Evolutionary conservation across 2,888 invertebrate genomes (phyloP).

Genomic region (Arrhopalites spinosus): DNA sequence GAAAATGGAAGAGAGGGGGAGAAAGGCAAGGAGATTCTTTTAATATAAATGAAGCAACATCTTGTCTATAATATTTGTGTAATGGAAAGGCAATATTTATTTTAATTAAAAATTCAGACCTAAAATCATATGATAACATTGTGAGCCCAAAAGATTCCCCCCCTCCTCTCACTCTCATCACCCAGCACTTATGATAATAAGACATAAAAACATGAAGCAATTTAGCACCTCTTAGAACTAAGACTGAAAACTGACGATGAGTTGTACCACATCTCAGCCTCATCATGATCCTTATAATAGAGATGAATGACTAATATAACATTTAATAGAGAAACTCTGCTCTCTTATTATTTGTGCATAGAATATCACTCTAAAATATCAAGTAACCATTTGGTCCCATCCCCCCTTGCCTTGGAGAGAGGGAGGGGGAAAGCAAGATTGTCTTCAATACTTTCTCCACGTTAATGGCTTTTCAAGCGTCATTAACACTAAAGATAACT

Average conservation of each 20-base stretch:
- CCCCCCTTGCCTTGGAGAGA: not conserved
- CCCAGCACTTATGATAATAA: too few species aligned
- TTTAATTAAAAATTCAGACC: too few species aligned
- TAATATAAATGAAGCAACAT: too few species aligned
- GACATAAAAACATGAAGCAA: slow-evolving; percentile 3
- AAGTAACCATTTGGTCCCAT: not conserved
- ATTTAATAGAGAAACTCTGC: slow-evolving; percentile 26
- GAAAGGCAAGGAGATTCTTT: too few species aligned
- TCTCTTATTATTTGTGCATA: not conserved
- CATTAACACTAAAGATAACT: slow-evolving; percentile 56
- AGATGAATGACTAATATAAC: slow-evolving; percentile 30
- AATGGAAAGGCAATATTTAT: too few species aligned
- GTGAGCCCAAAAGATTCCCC: too few species aligned
- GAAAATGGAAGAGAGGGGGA: too few species aligned
- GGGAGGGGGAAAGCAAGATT: slow-evolving; percentile 27
- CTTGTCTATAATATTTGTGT: too few species aligned
- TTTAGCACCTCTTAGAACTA: slow-evolving; percentile 3
- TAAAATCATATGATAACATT: too few species aligned
- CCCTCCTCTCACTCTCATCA: slow-evolving; percentile 4
- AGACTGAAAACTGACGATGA: not conserved
- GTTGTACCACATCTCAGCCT: not conserved
- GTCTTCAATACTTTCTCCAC: slow-evolving; percentile 36
- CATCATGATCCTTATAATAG: slow-evolving; percentile 3
- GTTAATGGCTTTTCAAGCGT: slow-evolving; percentile 54
- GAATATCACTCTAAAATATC: too few species aligned